Percentiles rank a stretch among this genome's conserved stretches.
These are phyloP conservation scores for Gallirallus australis DNA, from an alignment of 2,797 vertebrate genomes.

Conservation along the genomic window DNA sequence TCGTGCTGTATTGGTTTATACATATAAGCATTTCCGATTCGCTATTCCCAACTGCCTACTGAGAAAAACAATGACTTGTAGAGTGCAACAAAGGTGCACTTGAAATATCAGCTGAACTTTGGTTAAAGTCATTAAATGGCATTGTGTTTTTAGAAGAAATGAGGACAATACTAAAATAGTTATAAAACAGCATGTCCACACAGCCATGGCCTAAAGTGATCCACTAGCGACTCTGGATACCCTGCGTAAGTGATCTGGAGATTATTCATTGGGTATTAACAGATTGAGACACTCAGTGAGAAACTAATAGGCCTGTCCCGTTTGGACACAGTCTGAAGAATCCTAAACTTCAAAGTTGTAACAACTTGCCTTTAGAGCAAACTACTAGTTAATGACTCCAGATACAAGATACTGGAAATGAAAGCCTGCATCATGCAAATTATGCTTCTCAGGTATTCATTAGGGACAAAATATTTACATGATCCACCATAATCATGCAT, in stretches of 20 bases:
- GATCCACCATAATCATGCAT: not conserved
- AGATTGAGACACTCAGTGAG: not conserved
- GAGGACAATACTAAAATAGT: not conserved
- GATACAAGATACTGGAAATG: not conserved
- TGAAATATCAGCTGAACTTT: not conserved
- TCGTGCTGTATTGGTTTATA: not conserved
- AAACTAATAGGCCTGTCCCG: not conserved
- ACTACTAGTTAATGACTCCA: not conserved
- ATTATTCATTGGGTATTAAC: not conserved
- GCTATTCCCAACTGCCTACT: not conserved
- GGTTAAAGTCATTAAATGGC: not conserved
- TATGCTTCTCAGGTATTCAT: not conserved
- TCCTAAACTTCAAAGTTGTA: not conserved
- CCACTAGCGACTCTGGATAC: not conserved
- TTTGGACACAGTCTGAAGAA: not conserved
- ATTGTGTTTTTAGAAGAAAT: not conserved
- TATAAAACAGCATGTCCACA: not conserved
- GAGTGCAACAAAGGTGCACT: not conserved
- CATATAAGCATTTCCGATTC: not conserved
- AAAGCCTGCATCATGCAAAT: fast-evolving
- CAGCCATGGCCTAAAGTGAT: not conserved
- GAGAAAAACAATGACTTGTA: not conserved
- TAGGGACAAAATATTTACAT: not conserved
- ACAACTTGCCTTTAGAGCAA: not conserved
- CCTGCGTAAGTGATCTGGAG: not conserved